A percentile compares a stretch with the other conserved stretches of the same genome.
Evolutionary conservation across 2,113 vertebrate species (phyloP).

Genomic region (Antechinus stuartii): DNA sequence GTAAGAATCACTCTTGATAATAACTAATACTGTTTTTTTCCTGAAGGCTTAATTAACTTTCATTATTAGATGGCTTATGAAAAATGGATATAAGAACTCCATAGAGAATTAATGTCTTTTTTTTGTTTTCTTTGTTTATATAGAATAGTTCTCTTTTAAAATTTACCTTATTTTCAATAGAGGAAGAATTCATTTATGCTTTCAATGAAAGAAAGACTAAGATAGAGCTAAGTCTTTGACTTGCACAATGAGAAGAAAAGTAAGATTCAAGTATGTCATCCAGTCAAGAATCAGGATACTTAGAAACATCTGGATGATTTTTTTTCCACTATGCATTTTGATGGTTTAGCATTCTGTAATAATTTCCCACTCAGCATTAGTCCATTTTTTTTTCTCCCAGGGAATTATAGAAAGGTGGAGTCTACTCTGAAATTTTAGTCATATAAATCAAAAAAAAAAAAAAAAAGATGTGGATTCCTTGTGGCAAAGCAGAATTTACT

Average conservation of each 20-base stretch:
- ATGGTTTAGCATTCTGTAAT: not conserved
- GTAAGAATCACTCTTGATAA: not conserved
- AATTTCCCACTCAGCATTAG: constrained; percentile 24
- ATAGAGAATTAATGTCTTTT: not conserved
- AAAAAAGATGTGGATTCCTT: constrained; percentile 61
- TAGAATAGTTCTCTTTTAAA: not conserved
- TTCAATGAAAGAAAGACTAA: not conserved
- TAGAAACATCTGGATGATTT: constrained; percentile 52
- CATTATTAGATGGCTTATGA: not conserved
- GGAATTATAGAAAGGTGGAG: not conserved
- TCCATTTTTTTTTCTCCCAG: constrained; percentile 50
- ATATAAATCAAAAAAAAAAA: constrained; percentile 35
- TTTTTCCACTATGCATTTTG: constrained; percentile 29
- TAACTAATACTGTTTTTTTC: not conserved
- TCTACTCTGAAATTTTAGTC: constrained; percentile 48
- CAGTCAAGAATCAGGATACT: not conserved
- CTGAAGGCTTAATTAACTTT: not conserved
- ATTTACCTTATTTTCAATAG: not conserved
- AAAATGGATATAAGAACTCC: not conserved
- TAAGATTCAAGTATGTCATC: constrained; percentile 17
- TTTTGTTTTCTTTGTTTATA: not conserved
- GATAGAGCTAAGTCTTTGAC: not conserved
- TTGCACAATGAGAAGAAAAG: constrained; percentile 7
- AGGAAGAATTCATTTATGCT: not conserved
- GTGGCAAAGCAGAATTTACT: constrained; percentile 53